Base-by-base conservation (phyloP, 1,140 invertebrate genomes). In the Heliconius hermathena region DNA sequence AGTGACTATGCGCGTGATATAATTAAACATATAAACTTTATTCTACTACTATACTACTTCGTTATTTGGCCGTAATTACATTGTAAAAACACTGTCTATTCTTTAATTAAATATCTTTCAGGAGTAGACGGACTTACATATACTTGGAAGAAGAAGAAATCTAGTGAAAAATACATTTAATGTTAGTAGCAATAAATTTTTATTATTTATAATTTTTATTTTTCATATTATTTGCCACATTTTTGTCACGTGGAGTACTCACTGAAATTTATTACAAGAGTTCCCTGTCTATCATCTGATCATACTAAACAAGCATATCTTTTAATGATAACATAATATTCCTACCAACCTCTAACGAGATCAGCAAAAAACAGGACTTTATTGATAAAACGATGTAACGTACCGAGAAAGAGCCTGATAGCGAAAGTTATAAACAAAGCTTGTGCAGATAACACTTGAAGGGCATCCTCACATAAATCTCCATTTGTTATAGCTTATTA, bases 391-490 rank as follows among this genome's bases (percentile, higher is more conserved):
- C 66, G 71, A 54, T 78, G 54, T 60, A 60, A 60, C 8, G 54
- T 22, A 76, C 57, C n/a, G 46, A 81, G 79, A 77, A 74, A 60
- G 54, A 60, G 54, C 8, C 74, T 73, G 73, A 78, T 74, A 66
- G 60, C 18, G n/a, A 66, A 66, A 72, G 71, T 26, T 80, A 82
- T 72, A 75, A 71, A 78, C 57, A 80, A 79, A 41, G 57, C 66
- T 70, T 33, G 18, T 8, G 38, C n/a, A 76, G 89, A 92, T 92
- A 91, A 89, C 87, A 83, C 81, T 73, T 73, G 76, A 82, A 81
- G 85, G 80, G 73, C 81, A 86, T 82, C 81, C 81, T 83, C 77
- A 79, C 82, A 90, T 92, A 86, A 89, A 92, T 90, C 88, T 88
- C 88, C 82, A 77, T 88, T 87, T 84, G 84, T 86, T 82, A 82